Evolutionary conservation across 2,113 vertebrate species (phyloP), one percentile per base, ranked within the genome.

Genomic region (Numenius arquata): DNA sequence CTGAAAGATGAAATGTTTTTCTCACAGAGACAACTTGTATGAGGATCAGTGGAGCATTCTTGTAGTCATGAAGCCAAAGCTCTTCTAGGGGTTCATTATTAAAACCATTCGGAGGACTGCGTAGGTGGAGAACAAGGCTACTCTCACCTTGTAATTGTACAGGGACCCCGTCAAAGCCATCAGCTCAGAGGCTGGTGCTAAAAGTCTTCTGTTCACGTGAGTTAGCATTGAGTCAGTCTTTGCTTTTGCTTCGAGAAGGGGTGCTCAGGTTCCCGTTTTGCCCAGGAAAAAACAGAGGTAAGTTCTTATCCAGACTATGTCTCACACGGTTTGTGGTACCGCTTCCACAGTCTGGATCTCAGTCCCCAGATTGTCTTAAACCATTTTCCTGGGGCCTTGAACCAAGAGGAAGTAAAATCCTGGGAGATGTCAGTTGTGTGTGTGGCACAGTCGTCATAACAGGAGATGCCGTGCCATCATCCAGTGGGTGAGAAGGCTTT

Each of bases 101-200:
- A 76, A 72, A 85, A 53, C 12, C 6, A 2, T 58, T 75, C 38
- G 55, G 52, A 63, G 52, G 43, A 55, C 29, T 17, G 2, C 2
- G 34, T 62, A 52, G n/a, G 25, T 85, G 52, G 40, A 52, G 48
- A 70, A 40, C 40, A 41, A 3, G 29, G 88, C 58, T 67, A 0
- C 29, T 55, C n/a, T 40, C 0, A 0, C 52, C 29, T 21, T 59
- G 47, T 55, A 61, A 21, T 19, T 62, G 41, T 38, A 27, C 0
- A 0, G 29, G 32, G 29, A 41, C 12, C 34, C 32, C 50, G 8
- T 38, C 45, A 22, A 62, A 85, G 50, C 29, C 32, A 3, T 34
- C 78, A 26, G 32, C 72, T 90, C 58, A 30, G 36, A 20, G 63
- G 23, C 10, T 86, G 79, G 18, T 17, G 11, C 1, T 32, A 29